These are phyloP conservation scores for Irena cyanogastra DNA, from an alignment of 2,113 vertebrate genomes.

Conservation along the genomic window DNA sequence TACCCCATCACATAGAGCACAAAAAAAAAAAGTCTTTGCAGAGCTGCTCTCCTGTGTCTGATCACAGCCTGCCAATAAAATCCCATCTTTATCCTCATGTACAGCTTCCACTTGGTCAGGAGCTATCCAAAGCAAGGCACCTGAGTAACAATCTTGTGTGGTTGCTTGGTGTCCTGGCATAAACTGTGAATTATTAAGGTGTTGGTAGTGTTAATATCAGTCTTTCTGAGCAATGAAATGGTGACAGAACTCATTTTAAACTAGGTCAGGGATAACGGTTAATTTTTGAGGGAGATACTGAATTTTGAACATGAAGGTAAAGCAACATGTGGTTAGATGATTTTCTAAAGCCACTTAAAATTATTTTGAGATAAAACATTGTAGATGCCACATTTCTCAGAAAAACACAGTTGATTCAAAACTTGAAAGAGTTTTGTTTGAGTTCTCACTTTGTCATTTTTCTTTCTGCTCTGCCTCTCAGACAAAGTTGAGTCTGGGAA, in stretches of 20 bases:
- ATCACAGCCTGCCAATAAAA: not conserved
- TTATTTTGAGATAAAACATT: not conserved
- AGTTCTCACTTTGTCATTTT: not conserved
- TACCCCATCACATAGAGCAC: not conserved
- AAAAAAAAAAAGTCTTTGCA: not conserved
- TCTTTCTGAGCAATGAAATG: not conserved
- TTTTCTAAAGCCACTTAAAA: not conserved
- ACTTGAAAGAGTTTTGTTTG: not conserved
- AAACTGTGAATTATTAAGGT: not conserved
- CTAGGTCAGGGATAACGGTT: not conserved
- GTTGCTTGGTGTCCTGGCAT: not conserved
- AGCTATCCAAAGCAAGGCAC: not conserved
- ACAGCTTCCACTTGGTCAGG: not conserved
- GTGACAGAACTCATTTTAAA: not conserved
- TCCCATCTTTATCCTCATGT: conserved; percentile 29
- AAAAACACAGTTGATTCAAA: not conserved
- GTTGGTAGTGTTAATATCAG: not conserved
- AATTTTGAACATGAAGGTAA: not conserved
- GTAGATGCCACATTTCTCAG: not conserved
- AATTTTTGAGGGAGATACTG: not conserved
- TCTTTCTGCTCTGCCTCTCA: not conserved
- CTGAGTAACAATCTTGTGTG: not conserved
- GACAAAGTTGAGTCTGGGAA: not conserved
- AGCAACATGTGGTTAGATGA: not conserved
- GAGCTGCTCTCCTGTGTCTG: not conserved